Percentiles rank a stretch among this genome's conserved stretches.
Evolutionary conservation across 2,113 vertebrate species (phyloP).

Genomic region (Perca schrenkii): DNA sequence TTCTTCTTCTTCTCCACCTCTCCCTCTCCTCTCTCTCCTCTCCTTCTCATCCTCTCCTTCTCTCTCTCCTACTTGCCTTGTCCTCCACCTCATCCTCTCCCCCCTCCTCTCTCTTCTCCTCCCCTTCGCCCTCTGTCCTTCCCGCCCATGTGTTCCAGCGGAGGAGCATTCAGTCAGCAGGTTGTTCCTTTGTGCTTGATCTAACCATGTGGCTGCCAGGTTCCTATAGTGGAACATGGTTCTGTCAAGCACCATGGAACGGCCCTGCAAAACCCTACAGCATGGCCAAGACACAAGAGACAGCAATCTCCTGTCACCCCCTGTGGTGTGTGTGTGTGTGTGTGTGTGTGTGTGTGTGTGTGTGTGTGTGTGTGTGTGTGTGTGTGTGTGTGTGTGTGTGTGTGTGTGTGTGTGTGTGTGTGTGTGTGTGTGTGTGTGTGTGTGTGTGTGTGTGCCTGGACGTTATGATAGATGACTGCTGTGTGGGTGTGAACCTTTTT

Average conservation of each 20-base stretch:
- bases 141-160: constrained; percentile 90
- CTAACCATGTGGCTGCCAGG: constrained; percentile 99
- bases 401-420: constrained; percentile 26
- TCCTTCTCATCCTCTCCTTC: neutral
- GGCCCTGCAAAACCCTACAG: constrained; percentile 97
- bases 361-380: constrained; percentile 29
- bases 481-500: constrained; percentile 37
- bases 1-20: constrained; percentile 16
- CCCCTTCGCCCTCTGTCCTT: constrained; percentile 78
- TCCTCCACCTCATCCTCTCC: neutral
- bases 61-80: constrained; percentile 22
- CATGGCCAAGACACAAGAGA: constrained; percentile 91
- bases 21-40: too few species aligned
- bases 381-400: constrained; percentile 31
- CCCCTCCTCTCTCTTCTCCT: neutral
- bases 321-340: neutral
- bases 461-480: constrained; percentile 38
- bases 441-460: constrained; percentile 26
- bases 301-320: constrained; percentile 58
- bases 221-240: constrained; percentile 99
- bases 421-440: constrained; percentile 33
- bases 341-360: constrained; percentile 4
- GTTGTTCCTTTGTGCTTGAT: constrained; percentile 99
- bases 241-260: constrained; percentile 99
- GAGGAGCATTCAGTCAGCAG: constrained; percentile 97